Base-by-base conservation (phyloP, 2,888 invertebrate genomes). In the Mythimna pallens region DNA sequence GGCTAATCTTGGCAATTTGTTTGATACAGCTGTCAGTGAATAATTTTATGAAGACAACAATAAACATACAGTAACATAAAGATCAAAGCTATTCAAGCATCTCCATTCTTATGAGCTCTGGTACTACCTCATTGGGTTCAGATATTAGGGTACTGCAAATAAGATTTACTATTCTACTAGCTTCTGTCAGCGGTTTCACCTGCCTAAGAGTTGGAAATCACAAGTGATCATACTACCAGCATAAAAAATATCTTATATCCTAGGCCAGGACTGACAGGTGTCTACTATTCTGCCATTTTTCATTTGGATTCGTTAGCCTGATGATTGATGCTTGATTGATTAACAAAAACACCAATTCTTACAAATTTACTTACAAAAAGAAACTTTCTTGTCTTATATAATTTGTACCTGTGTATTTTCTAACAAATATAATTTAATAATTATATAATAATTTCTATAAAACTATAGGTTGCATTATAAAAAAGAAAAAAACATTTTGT, bases 401-500 rank as follows among this genome's bases (percentile, higher is more conserved):
- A 47, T 17, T 17, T 47, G 1, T 47, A 25, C 8, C 4, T 57
- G 55, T 25, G 30, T 17, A 57, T 17, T 30, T 30, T n/a, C 30
- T 22, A 25, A 1, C 9, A 8, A 17, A n/a, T n/a, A n/a, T n/a
- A n/a, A n/a, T n/a, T n/a, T n/a, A n/a, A n/a, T n/a, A n/a, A n/a
- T n/a, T n/a, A n/a, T n/a, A n/a, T n/a, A n/a, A n/a, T n/a, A n/a
- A n/a, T n/a, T n/a, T n/a, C n/a, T n/a, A n/a, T n/a, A n/a, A n/a
- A n/a, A n/a, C n/a, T n/a, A n/a, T n/a, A n/a, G n/a, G 8, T 1
- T n/a, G 4, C 1, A 30, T 34, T 52, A 50, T 25, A n/a, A 25
- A 58, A 64, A 8, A 20, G 47, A 25, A 52, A 59, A 14, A 50
- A 67, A 10, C 59, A 12, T 66, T 70, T 86, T 83, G 73, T 82